A percentile compares a stretch with the other conserved stretches of the same genome.
Conservation (phyloP, 2,888 invertebrate species). For the Acleris sparsana region DNA sequence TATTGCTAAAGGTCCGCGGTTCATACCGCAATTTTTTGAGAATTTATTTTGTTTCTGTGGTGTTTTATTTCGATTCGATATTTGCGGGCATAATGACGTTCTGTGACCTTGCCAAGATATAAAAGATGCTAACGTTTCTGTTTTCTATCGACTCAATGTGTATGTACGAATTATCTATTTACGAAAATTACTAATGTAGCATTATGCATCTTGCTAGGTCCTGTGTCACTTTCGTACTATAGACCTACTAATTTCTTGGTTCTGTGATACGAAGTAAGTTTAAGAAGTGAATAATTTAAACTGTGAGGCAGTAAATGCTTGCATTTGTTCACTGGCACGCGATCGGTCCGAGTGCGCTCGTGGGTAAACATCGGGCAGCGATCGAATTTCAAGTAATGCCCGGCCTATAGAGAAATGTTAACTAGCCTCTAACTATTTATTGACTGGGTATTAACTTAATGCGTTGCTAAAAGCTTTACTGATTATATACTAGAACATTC, state of each 20-base stretch:
- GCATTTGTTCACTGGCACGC: constrained; percentile 68
- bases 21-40: constrained; percentile 2
- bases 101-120: too few relatives aligned
- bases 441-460: constrained; percentile 40
- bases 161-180: too few relatives aligned
- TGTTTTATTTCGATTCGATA: too few relatives aligned
- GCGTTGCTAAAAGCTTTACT: constrained; percentile 25
- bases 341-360: constrained; percentile 53
- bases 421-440: constrained; percentile 53
- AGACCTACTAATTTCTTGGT: too few relatives aligned
- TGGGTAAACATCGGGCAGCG: constrained; percentile 52
- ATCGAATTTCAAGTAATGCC: constrained; percentile 73
- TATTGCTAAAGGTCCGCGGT: not conserved
- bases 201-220: too few relatives aligned
- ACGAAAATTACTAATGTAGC: too few relatives aligned
- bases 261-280: too few relatives aligned
- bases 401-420: constrained; percentile 55
- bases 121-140: too few relatives aligned
- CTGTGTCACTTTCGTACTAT: too few relatives aligned
- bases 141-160: too few relatives aligned
- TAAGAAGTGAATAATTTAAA: constrained; percentile 9
- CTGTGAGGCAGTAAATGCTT: constrained; percentile 25
- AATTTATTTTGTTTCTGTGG: not conserved
- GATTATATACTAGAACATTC: constrained; percentile 7
- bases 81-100: too few relatives aligned